A percentile compares a stretch with the other conserved stretches of the same genome.
Conservation (phyloP, 2,797 vertebrate species). For the Salmo trutta region DNA sequence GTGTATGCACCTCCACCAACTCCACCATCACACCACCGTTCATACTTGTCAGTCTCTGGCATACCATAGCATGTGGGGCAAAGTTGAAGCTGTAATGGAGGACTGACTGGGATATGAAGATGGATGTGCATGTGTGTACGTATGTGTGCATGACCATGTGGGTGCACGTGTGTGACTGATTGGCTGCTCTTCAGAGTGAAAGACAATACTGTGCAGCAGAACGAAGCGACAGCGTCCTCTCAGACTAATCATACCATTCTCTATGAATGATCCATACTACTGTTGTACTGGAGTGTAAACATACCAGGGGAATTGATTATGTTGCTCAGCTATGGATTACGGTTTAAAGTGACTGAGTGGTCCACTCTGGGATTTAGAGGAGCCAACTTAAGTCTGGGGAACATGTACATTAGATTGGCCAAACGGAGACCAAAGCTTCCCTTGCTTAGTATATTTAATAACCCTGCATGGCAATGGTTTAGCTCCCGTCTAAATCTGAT, state of each 20-base stretch:
- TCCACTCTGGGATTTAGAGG: background rate
- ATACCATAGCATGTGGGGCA: conserved; percentile 20
- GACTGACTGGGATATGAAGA: conserved; percentile 4
- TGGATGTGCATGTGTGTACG: background rate
- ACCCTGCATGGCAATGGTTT: background rate
- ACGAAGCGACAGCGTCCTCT: conserved; percentile 5
- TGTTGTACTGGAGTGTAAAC: background rate
- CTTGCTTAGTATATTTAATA: background rate
- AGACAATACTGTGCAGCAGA: conserved; percentile 30
- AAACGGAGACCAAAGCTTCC: background rate
- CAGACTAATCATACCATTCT: conserved; percentile 25
- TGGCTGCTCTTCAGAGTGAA: conserved; percentile 42
- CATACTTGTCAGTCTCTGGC: background rate
- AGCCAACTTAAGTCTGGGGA: background rate
- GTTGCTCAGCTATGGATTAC: background rate
- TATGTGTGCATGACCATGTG: background rate
- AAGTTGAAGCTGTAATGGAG: conserved; percentile 30
- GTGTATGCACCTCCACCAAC: background rate
- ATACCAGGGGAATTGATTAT: background rate
- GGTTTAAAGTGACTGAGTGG: background rate
- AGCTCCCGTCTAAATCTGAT: background rate
- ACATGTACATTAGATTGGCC: background rate
- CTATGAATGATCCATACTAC: background rate
- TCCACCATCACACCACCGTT: background rate
- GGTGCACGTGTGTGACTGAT: conserved; percentile 17